Conservation (phyloP, 2,797 vertebrate genomes). For the Decapterus maruadsi region DNA sequence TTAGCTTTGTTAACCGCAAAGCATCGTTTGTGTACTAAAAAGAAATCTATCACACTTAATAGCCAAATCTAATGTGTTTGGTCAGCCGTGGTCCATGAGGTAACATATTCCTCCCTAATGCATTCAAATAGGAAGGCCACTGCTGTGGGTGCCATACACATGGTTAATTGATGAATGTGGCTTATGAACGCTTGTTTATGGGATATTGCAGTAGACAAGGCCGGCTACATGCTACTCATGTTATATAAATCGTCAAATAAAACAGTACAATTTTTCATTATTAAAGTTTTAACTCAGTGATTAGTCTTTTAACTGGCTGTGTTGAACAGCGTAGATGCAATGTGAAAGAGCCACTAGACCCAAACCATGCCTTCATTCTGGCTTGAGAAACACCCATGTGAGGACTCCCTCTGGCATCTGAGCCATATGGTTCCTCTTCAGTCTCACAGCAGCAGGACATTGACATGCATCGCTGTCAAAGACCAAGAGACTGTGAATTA, state of each 20-base stretch:
- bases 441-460: constrained; percentile 63
- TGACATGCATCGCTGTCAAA: constrained; percentile 69
- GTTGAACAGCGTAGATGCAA: constrained; percentile 4
- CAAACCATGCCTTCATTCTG: constrained; percentile 35
- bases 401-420: constrained; percentile 58
- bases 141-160: constrained; percentile 58
- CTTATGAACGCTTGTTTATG: constrained; percentile 63
- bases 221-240: constrained; percentile 43
- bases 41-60: constrained; percentile 82
- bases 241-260: constrained; percentile 59
- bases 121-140: constrained; percentile 67
- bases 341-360: constrained; percentile 39
- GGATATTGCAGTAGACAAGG: constrained; percentile 43
- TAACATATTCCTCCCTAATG: constrained; percentile 76
- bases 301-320: constrained; percentile 27
- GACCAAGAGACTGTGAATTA: constrained; percentile 60
- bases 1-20: constrained; percentile 72
- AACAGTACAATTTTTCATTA: constrained; percentile 46
- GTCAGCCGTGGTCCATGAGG: constrained; percentile 67
- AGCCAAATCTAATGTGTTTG: constrained; percentile 74
- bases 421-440: constrained; percentile 73
- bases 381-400: constrained; percentile 46
- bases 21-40: constrained; percentile 68
- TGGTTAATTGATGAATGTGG: constrained; percentile 82
- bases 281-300: constrained; percentile 51